These are phyloP conservation scores for Trichopria drosophilae DNA, from an alignment of 2,888 invertebrate species.

Conservation along the genomic window DNA sequence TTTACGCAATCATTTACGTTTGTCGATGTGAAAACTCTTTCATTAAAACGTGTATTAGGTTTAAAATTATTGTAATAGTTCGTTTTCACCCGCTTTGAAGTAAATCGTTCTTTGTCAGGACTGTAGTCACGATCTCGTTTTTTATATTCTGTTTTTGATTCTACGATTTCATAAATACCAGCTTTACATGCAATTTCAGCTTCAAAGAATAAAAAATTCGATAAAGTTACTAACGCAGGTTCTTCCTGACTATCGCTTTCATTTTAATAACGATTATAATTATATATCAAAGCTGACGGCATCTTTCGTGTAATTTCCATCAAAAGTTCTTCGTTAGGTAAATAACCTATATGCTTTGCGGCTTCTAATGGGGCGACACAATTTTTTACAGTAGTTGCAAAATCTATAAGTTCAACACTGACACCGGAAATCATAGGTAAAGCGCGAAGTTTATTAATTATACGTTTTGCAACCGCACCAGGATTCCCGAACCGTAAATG, in stretches of 20 bases:
- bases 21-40: too few relatives aligned
- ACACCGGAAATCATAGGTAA: constrained; percentile 22
- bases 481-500: constrained; percentile 30
- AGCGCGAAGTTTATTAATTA: constrained; percentile 18
- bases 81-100: too few relatives aligned
- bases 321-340: constrained; percentile 19
- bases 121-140: too few relatives aligned
- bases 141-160: too few relatives aligned
- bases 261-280: background rate
- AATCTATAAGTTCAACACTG: constrained; percentile 16
- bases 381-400: constrained; percentile 23
- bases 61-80: too few relatives aligned
- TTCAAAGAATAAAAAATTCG: too few relatives aligned
- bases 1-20: too few relatives aligned
- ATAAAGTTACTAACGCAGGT: constrained; percentile 2
- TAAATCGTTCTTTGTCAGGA: too few relatives aligned
- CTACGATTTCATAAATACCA: too few relatives aligned
- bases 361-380: constrained; percentile 26
- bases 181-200: too few relatives aligned
- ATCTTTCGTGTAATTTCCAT: constrained; percentile 16
- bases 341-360: constrained; percentile 12
- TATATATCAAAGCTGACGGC: constrained; percentile 7
- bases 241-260: background rate
- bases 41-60: too few relatives aligned
- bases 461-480: constrained; percentile 6